These are phyloP conservation scores for Diloba caeruleocephala DNA, from an alignment of 2,888 invertebrate species.

Conservation along the genomic window DNA sequence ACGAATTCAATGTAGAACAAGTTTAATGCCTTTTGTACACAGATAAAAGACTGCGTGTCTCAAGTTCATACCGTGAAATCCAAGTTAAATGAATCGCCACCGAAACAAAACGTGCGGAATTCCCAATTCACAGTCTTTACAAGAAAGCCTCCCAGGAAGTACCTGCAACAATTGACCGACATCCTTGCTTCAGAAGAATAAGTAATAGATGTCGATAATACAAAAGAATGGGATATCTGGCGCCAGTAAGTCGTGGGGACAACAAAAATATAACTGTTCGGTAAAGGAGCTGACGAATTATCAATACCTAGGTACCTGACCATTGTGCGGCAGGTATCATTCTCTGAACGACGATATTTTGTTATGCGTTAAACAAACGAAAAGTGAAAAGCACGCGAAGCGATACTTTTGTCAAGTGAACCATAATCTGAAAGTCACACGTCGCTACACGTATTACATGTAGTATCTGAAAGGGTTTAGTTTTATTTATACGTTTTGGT, in stretches of 20 bases:
- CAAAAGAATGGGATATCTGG: constrained; percentile 76
- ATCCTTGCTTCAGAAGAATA: constrained; percentile 60
- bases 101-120: constrained; percentile 43
- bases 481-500: constrained; percentile 32
- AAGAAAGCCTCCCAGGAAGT: constrained; percentile 64
- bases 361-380: constrained; percentile 65
- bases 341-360: constrained; percentile 46
- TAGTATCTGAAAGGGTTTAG: constrained; percentile 55
- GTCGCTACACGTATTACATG: constrained; percentile 65
- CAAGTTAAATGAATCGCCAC: constrained; percentile 47
- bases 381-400: constrained; percentile 78
- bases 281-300: constrained; percentile 66
- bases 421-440: constrained; percentile 74
- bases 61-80: constrained; percentile 40
- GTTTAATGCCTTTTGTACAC: constrained; percentile 8
- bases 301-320: constrained; percentile 71
- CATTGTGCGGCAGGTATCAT: constrained; percentile 74
- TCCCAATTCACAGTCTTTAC: constrained; percentile 42
- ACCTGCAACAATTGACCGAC: constrained; percentile 63
- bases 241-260: constrained; percentile 76
- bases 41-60: constrained; percentile 35
- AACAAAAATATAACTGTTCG: constrained; percentile 78
- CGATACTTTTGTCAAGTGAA: constrained; percentile 67
- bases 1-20: constrained; percentile 12
- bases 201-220: constrained; percentile 58